These are phyloP conservation scores for Oryzias curvinotus DNA, from an alignment of 2,113 vertebrate genomes.

Conservation along the genomic window DNA sequence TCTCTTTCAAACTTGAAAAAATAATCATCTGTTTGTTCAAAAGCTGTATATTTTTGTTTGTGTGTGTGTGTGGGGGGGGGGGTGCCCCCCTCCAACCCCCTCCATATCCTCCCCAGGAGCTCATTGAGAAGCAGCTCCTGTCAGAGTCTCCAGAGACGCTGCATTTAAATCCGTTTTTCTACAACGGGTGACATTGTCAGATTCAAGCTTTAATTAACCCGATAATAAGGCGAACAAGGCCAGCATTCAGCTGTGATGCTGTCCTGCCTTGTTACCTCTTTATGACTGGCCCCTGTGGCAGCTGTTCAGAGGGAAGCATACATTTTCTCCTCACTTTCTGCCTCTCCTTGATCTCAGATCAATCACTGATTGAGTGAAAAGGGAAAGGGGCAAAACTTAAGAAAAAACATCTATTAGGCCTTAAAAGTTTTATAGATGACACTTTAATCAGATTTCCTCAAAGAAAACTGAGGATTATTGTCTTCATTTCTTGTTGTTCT, in stretches of 20 bases:
- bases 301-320: slow-evolving; percentile 30
- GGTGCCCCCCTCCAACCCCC: background rate
- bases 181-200: slow-evolving; percentile 99
- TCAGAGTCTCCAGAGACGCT: slow-evolving; percentile 94
- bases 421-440: too few species aligned
- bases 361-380: slow-evolving; percentile 14
- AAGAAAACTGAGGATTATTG: too few species aligned
- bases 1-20: slow-evolving; percentile 68
- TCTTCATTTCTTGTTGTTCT: too few species aligned
- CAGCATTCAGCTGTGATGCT: slow-evolving; percentile 84
- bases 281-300: slow-evolving; percentile 69
- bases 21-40: too few species aligned
- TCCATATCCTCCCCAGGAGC: slow-evolving; percentile 26
- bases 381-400: too few species aligned
- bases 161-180: slow-evolving; percentile 99
- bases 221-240: slow-evolving; percentile 98
- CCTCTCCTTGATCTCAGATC: slow-evolving; percentile 41
- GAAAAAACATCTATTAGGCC: too few species aligned
- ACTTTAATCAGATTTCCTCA: too few species aligned
- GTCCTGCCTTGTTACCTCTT: slow-evolving; percentile 86
- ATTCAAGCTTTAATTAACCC: slow-evolving; percentile 99
- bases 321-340: background rate
- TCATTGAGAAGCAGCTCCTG: slow-evolving; percentile 92
- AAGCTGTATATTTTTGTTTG: background rate
- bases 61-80: background rate